Conservation (phyloP, 2,797 vertebrate species). For the Lepus townsendii region DNA sequence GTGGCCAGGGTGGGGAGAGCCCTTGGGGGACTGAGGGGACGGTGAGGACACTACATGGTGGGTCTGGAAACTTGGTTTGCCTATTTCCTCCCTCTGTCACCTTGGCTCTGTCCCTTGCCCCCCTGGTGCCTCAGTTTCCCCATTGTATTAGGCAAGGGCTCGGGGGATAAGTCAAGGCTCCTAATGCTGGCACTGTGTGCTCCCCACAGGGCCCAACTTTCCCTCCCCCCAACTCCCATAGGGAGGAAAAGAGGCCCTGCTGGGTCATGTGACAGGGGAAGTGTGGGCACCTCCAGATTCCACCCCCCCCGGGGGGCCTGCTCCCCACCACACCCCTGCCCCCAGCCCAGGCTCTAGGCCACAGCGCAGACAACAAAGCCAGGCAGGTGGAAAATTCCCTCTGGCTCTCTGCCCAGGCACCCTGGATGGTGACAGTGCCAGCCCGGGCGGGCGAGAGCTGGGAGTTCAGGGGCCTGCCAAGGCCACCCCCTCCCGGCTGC, state of each 20-base stretch:
- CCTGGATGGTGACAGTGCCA: constrained; percentile 33
- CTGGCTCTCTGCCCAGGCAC: constrained; percentile 67
- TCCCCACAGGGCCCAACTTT: too few relatives aligned
- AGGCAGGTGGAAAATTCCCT: constrained; percentile 80
- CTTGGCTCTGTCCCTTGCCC: neutral
- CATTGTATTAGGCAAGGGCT: neutral
- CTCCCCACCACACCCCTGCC: neutral
- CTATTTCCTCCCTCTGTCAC: neutral
- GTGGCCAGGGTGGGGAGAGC: too few relatives aligned
- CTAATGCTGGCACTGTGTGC: neutral
- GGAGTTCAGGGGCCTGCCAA: neutral
- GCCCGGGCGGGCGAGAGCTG: neutral
- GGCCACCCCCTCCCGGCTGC: neutral
- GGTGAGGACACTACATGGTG: neutral
- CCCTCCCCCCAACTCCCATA: neutral
- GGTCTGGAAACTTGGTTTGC: neutral
- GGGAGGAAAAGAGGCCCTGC: neutral
- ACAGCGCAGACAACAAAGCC: constrained; percentile 54
- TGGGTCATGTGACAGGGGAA: neutral
- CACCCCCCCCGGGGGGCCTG: neutral
- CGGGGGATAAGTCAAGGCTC: neutral
- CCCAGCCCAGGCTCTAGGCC: constrained; percentile 20
- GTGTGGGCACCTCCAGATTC: neutral
- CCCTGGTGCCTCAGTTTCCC: neutral
- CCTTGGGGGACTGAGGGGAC: neutral